Conservation (phyloP, 2,113 vertebrate genomes). For the Todiramphus saurophagus region DNA sequence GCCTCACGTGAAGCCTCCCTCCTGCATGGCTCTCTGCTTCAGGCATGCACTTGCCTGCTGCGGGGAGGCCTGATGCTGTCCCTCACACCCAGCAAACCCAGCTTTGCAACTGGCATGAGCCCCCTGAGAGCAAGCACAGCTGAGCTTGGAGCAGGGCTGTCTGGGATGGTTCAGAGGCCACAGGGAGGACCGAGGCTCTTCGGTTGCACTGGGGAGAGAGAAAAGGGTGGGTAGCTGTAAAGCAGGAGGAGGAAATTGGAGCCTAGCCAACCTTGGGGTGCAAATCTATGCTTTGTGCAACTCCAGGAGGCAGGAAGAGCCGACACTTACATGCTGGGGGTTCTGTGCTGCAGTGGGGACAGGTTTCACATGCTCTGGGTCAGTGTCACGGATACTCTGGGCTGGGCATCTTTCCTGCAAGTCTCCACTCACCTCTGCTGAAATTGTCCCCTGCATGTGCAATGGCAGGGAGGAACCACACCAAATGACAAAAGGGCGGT, state of each 20-base stretch:
- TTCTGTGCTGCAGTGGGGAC: rapidly evolving
- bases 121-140: background rate
- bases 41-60: background rate
- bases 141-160: background rate
- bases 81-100: background rate
- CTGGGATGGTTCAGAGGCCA: background rate
- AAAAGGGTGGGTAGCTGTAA: background rate
- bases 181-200: background rate
- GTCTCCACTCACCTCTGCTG: background rate
- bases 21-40: background rate
- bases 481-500: background rate
- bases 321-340: rapidly evolving
- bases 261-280: rapidly evolving
- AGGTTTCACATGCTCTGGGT: rapidly evolving
- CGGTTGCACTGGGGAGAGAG: background rate
- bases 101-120: background rate
- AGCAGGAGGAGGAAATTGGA: background rate
- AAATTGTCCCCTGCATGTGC: background rate
- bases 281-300: background rate
- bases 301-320: background rate
- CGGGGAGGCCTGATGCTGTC: rapidly evolving
- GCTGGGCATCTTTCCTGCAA: background rate
- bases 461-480: background rate
- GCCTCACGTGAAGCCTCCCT: background rate
- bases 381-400: background rate